Base-by-base conservation (phyloP, 2,888 invertebrate species). In the Chloroclystis v-ata region DNA sequence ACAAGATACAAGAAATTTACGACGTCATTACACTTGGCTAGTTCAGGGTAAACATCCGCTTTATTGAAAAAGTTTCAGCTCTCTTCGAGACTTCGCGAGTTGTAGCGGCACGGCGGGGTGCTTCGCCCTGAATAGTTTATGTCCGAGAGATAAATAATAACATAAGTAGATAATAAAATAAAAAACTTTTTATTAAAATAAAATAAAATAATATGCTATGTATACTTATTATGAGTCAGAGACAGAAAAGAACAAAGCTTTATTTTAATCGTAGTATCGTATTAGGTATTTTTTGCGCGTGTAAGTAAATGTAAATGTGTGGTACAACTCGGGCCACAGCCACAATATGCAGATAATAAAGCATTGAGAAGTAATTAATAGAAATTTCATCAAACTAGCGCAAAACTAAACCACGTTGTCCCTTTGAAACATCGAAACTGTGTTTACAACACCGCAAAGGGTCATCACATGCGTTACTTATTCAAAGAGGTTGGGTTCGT, bases 21-120 rank as follows among this genome's bases (percentile, higher is more conserved):
- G 28, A 37, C 29, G 30, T 12, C n/a, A 43, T 37, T 37, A 20
- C 35, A 40, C 41, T 47, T 42, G 26, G 37, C 26, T 35, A 29
- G 28, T 39, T 38, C 14, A 39, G 14, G 39, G 33, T 38, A 39
- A 43, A 39, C 38, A 38, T 38, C 44, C 30, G 29, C 43, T 39
- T 39, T 48, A 48, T 48, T 43, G 37, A 39, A 48, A 48, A 48
- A 48, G 16, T 48, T 47, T 38, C 11, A 11, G 26, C 25, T 26
- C 37, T 37, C 30, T 32, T 28, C 13, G 20, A 29, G 28, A 37
- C 40, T 39, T 16, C 16, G 32, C 32, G 30, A 37, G 37, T 28
- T 26, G 32, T 12, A 37, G 37, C 41, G 29, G 40, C 30, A 35
- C n/a, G 14, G 7, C 40, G 39, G 14, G 28, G 10, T 6, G 14